Conservation (phyloP, 2,797 vertebrate genomes). For the Melopsittacus undulatus region DNA sequence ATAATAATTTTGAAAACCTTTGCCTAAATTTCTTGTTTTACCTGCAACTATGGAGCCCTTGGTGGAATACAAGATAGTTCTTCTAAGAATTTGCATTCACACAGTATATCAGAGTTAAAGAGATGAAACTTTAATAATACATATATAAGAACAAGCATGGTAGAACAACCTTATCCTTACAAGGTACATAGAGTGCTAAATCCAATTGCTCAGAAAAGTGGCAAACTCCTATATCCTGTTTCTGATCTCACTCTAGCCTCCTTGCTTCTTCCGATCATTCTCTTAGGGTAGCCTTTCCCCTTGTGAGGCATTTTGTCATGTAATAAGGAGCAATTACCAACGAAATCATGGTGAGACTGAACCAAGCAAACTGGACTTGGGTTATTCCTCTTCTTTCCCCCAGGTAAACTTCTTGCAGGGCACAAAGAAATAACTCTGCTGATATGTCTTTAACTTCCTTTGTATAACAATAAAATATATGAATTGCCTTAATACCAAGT, state of each 20-base stretch:
- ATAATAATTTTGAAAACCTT: not conserved
- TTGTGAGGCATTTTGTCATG: not conserved
- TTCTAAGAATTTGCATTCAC: not conserved
- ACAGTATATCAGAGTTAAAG: not conserved
- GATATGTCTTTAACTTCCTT: not conserved
- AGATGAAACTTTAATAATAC: not conserved
- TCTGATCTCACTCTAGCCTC: not conserved
- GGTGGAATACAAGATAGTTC: not conserved
- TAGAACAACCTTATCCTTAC: not conserved
- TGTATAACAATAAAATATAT: not conserved
- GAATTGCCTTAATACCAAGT: not conserved
- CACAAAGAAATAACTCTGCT: not conserved
- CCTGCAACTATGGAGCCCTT: not conserved
- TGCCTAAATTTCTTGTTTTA: not conserved
- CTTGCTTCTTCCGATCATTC: not conserved
- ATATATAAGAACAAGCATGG: not conserved
- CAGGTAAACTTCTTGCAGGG: not conserved
- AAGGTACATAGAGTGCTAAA: rapidly evolving
- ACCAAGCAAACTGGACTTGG: not conserved
- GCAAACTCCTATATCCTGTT: not conserved
- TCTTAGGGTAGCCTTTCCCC: not conserved
- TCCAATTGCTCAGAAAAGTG: not conserved
- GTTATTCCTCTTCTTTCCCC: not conserved
- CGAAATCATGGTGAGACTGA: not conserved
- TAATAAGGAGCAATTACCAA: not conserved